Base-by-base conservation (phyloP, 2,888 invertebrate species). In the Caenorhabditis japonica region DNA sequence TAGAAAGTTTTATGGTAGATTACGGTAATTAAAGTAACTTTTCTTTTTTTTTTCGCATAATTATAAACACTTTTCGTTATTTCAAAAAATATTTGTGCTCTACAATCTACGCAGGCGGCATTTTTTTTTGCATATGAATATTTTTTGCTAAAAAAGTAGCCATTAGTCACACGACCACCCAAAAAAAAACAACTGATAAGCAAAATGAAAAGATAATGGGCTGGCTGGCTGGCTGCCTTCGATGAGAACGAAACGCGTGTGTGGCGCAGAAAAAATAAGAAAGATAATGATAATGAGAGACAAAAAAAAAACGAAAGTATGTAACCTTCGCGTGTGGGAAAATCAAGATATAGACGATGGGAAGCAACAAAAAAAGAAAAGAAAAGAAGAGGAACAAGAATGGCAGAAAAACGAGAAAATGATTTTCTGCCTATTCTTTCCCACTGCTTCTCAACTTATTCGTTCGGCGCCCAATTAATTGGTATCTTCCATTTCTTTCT, bases 251-350 rank as follows among this genome's bases (percentile, higher is more conserved):
- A 19, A 15, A 8, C 10, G 21, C 7, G 27, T 7, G 10, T 30
- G 30, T n/a, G n/a, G n/a, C n/a, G n/a, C n/a, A n/a, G n/a, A n/a
- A n/a, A n/a, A n/a, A n/a, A n/a, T n/a, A n/a, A 33, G 30, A 47
- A 47, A 47, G 30, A 39, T 39, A 39, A 39, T 39, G 39, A 30
- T 47, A 38, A 53, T 41, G 15, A 8, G n/a, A 13, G 17, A 5
- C 30, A 21, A 17, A 34, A 49, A 49, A 34, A 33, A 33, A 21
- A 10, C 30, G 30, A 30, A 30, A 12, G 30, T 17, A 34, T 19
- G 44, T 46, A 55, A 64, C 64, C 64, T 64, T 64, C 64, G 53
- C 15, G 47, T 46, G 44, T n/a, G 33, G 33, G 38, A 53, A 13
- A 25, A 8, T n/a, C n/a, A n/a, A n/a, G n/a, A n/a, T n/a, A n/a